Conservation (phyloP, 2,888 invertebrate genomes). For the Phengaris alcon region DNA sequence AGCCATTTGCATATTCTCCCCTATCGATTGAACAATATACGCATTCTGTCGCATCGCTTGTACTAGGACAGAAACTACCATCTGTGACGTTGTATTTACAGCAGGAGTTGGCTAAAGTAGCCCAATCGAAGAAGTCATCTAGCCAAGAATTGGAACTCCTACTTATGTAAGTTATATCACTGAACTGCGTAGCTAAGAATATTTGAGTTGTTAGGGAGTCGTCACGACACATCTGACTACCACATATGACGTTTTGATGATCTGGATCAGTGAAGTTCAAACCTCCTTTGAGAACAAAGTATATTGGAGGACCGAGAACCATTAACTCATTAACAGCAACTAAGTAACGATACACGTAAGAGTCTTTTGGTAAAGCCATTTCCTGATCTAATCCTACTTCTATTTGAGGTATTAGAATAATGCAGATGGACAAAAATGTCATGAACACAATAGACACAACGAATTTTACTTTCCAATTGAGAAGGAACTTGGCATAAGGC, state of each 20-base stretch:
- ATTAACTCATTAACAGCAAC: constrained; percentile 84
- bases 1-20: constrained; percentile 62
- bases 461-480: constrained; percentile 71
- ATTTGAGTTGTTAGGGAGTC: constrained; percentile 87
- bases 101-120: constrained; percentile 80
- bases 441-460: constrained; percentile 84
- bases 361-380: constrained; percentile 93
- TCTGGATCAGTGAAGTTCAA: constrained; percentile 83
- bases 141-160: constrained; percentile 93
- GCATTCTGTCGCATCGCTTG: constrained; percentile 64
- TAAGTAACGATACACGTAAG: constrained; percentile 94
- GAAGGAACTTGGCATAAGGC: constrained; percentile 62
- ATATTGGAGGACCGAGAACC: constrained; percentile 95
- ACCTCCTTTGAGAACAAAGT: constrained; percentile 91
- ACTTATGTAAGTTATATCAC: constrained; percentile 85
- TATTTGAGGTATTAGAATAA: constrained; percentile 86
- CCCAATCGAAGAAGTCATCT: constrained; percentile 95
- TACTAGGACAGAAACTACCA: constrained; percentile 84
- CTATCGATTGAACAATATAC: constrained; percentile 68
- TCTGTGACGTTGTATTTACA: constrained; percentile 83
- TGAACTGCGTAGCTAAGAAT: constrained; percentile 83
- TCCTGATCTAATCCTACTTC: constrained; percentile 95
- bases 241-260: constrained; percentile 88
- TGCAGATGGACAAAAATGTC: constrained; percentile 82
- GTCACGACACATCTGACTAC: constrained; percentile 82